These are phyloP conservation scores for Myrmecophaga tridactyla DNA, from an alignment of 2,113 vertebrate genomes.

Conservation along the genomic window DNA sequence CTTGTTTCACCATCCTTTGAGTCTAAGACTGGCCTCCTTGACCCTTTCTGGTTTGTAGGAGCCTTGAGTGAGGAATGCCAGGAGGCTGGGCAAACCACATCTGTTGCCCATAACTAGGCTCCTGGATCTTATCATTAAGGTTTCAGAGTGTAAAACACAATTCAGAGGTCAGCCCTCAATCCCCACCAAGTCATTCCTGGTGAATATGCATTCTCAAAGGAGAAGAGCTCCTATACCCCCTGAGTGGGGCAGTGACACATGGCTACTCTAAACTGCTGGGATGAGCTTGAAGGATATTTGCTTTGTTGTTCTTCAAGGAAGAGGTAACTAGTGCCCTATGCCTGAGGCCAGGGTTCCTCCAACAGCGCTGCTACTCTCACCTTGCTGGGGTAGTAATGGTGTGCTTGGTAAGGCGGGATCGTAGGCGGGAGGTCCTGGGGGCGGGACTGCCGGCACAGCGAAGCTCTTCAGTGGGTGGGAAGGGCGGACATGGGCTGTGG, in stretches of 20 bases:
- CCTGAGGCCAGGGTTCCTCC: not conserved
- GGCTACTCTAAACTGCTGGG: not conserved
- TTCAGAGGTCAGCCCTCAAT: not conserved
- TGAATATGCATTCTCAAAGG: not conserved
- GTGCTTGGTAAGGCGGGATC: conserved; percentile 94
- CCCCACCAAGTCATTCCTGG: not conserved
- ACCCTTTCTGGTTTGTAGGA: not conserved
- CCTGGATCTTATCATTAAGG: not conserved
- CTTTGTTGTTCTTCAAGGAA: conserved; percentile 2
- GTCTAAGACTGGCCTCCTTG: not conserved
- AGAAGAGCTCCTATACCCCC: not conserved
- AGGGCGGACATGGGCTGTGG: conserved; percentile 90
- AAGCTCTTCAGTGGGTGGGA: conserved; percentile 98
- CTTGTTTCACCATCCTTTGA: not conserved
- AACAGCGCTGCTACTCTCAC: conserved; percentile 75
- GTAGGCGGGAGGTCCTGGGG: conserved; percentile 82
- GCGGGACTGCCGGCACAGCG: conserved; percentile 90
- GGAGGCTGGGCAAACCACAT: not conserved
- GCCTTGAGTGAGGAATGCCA: not conserved
- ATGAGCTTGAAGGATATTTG: not conserved
- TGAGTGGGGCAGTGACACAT: not conserved
- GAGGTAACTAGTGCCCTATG: not conserved
- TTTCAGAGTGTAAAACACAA: not conserved
- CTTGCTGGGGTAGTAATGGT: conserved; percentile 93
- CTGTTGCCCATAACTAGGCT: not conserved